phyloP scores from a whole-genome alignment of 1,140 invertebrate genomes.

The Macrobrachium rosenbergii region DNA sequence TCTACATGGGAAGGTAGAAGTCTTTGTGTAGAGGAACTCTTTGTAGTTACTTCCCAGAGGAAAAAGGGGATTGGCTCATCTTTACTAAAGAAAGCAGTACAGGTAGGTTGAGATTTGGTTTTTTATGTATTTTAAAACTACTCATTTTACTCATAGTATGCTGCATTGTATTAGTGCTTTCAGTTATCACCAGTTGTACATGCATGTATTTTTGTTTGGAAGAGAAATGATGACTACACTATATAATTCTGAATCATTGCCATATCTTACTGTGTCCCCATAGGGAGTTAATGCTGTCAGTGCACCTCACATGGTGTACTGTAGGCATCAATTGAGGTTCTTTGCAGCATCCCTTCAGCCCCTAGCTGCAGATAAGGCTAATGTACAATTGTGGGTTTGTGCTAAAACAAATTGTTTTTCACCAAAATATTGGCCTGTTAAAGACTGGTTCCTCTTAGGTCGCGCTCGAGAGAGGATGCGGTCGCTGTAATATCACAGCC shows the following conservation, averaged over 20 bases:
- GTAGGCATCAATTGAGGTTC: no score
- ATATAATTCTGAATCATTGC: no score
- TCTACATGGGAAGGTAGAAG: slow-evolving; percentile 23
- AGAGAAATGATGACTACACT: no score
- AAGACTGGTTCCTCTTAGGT: not conserved
- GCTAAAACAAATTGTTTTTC: not conserved
- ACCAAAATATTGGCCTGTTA: not conserved
- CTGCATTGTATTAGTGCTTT: no score
- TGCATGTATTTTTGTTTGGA: no score
- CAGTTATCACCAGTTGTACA: no score
- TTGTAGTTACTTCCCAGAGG: not conserved
- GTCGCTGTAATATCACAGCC: not conserved
- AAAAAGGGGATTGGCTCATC: slow-evolving; percentile 2
- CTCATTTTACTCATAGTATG: not conserved
- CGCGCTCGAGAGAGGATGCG: not conserved
- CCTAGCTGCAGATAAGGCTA: no score
- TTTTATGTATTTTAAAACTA: not conserved
- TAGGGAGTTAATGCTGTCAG: no score
- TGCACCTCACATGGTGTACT: no score
- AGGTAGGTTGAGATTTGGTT: not conserved
- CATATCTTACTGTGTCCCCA: no score
- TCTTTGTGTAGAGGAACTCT: slow-evolving; percentile 17
- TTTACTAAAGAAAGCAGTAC: slow-evolving; percentile 2
- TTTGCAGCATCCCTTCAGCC: no score
- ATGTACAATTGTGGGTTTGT: not conserved